Conservation (phyloP, 2,797 vertebrate species). For the Octomys mimax region DNA sequence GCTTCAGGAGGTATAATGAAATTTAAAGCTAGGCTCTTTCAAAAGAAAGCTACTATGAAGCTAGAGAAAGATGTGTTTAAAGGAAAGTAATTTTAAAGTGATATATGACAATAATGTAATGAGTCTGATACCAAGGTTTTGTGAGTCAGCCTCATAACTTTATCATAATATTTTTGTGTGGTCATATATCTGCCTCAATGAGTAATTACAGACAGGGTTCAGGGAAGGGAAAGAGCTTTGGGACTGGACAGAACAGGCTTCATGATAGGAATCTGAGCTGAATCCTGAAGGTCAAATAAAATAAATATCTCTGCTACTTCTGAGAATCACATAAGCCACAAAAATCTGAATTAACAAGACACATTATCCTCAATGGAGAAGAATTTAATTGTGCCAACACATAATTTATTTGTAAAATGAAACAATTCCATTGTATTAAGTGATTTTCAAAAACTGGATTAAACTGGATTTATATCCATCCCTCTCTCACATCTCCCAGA, state of each 20-base stretch:
- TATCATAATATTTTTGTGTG: constrained; percentile 59
- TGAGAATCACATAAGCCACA: constrained; percentile 17
- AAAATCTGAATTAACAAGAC: constrained; percentile 24
- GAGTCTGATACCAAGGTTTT: constrained; percentile 62
- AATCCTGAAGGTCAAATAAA: constrained; percentile 43
- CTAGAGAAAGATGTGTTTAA: constrained; percentile 44
- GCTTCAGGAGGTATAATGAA: constrained; percentile 43
- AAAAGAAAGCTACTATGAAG: constrained; percentile 37
- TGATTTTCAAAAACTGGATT: constrained; percentile 18
- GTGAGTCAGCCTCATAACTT: constrained; percentile 78
- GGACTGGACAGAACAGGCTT: not conserved
- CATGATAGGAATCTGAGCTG: not conserved
- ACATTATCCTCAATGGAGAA: not conserved
- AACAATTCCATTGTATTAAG: constrained; percentile 31
- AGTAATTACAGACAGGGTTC: constrained; percentile 65
- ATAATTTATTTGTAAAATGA: constrained; percentile 54
- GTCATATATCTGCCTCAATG: constrained; percentile 68
- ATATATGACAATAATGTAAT: constrained; percentile 78
- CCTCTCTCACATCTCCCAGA: not conserved
- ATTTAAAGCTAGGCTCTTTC: constrained; percentile 51
- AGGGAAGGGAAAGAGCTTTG: constrained; percentile 15
- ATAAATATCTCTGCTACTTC: constrained; percentile 5
- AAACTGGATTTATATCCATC: not conserved
- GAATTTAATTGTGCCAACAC: not conserved
- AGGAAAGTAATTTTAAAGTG: constrained; percentile 72